Conservation (phyloP, 2,797 vertebrate genomes). For the Poecile montanus region DNA sequence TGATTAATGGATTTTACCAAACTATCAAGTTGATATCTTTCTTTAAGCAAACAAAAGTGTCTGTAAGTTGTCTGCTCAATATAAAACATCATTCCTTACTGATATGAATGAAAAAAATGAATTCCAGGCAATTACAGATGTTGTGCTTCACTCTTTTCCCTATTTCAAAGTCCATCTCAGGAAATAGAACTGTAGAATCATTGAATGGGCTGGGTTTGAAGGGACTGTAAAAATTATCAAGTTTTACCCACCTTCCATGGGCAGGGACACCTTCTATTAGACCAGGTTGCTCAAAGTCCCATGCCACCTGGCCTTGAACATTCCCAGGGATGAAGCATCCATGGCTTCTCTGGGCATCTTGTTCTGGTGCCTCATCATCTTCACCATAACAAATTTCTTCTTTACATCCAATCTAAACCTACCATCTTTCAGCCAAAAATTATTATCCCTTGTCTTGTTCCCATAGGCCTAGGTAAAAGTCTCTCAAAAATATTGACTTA, state of each 20-base stretch:
- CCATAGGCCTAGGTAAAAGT: background rate
- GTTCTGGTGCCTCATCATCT: background rate
- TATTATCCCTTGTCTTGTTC: background rate
- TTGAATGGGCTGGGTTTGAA: background rate
- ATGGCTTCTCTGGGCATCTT: background rate
- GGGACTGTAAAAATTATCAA: background rate
- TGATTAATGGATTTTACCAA: background rate
- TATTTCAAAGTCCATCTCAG: background rate
- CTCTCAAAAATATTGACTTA: background rate
- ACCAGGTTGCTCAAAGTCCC: background rate
- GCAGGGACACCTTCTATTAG: background rate
- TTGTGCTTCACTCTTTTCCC: background rate
- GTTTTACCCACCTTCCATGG: accelerated
- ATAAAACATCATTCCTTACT: background rate
- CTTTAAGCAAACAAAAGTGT: background rate
- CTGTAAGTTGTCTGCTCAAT: background rate
- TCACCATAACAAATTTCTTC: background rate
- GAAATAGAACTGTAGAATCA: background rate
- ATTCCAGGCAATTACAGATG: background rate
- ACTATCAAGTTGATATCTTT: background rate
- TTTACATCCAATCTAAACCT: background rate
- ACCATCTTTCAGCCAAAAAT: background rate
- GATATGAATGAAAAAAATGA: background rate
- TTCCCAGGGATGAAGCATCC: background rate
- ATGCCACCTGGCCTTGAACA: background rate